Conservation (phyloP, 2,888 invertebrate species). For the Caenorhabditis zanzibari region DNA sequence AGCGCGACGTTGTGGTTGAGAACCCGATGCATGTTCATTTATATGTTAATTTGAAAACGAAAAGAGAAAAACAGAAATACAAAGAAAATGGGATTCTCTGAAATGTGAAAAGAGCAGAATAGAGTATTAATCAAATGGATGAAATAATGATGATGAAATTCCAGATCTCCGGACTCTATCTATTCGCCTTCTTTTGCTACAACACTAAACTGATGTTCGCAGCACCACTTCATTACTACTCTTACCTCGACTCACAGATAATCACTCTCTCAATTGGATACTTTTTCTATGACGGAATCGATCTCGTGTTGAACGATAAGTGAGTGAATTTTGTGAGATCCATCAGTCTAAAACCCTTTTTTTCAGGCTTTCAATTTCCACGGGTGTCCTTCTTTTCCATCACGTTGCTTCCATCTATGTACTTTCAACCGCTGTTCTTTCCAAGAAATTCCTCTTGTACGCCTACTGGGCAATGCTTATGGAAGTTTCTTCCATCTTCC, state of each 20-base stretch:
- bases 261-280: constrained; percentile 72
- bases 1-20: constrained; percentile 16
- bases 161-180: constrained; percentile 71
- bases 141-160: constrained; percentile 21
- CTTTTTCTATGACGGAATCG: constrained; percentile 73
- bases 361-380: constrained; percentile 72
- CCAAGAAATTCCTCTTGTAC: constrained; percentile 72
- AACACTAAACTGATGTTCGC: constrained; percentile 72
- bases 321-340: constrained; percentile 33
- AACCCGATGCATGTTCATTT: constrained; percentile 1
- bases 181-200: constrained; percentile 67
- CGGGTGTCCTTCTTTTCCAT: constrained; percentile 73
- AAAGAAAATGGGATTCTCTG: neutral
- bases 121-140: constrained; percentile 8
- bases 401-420: constrained; percentile 71
- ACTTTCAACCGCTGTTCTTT: constrained; percentile 66
- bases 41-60: constrained; percentile 30
- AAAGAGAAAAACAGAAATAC: constrained; percentile 1
- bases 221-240: constrained; percentile 71
- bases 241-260: constrained; percentile 67
- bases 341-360: neutral
- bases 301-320: constrained; percentile 74
- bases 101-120: neutral
- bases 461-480: constrained; percentile 75
- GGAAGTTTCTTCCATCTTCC: constrained; percentile 73